Evolutionary conservation across 2,797 vertebrate species (phyloP).

Genomic region (Sebastes elongatus): DNA sequence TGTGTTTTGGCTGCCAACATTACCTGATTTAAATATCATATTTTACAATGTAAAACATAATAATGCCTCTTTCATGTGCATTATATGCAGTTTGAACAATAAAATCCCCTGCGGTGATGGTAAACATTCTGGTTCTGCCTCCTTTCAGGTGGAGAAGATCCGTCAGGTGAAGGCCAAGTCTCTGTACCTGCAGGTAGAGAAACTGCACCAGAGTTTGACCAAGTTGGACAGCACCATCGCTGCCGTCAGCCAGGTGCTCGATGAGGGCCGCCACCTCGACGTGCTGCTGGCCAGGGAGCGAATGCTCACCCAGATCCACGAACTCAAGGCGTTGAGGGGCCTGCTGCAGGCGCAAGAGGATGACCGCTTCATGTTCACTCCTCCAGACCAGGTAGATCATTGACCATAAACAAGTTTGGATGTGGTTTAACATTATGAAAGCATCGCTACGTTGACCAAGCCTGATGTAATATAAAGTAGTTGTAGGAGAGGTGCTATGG

Average conservation of each 20-base stretch:
- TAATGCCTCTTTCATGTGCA: neutral
- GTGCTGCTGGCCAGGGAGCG: conserved; percentile 94
- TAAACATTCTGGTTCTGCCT: neutral
- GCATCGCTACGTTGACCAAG: neutral
- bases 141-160: conserved; percentile 95
- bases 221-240: conserved; percentile 97
- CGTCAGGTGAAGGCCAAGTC: conserved; percentile 99
- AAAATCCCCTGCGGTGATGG: neutral
- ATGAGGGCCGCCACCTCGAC: conserved; percentile 94
- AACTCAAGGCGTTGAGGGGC: conserved; percentile 91
- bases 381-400: conserved; percentile 88
- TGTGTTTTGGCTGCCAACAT: neutral
- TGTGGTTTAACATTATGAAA: neutral
- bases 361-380: conserved; percentile 95
- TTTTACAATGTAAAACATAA: no score
- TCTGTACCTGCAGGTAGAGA: conserved; percentile 97
- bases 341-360: conserved; percentile 96
- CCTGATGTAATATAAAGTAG: neutral
- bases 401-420: neutral
- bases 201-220: conserved; percentile 94
- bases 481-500: neutral
- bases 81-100: neutral
- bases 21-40: neutral
- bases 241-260: conserved; percentile 94
- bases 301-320: conserved; percentile 97